Evolutionary conservation across 2,797 vertebrate species (phyloP).

Genomic region (Darevskia mixta): DNA sequence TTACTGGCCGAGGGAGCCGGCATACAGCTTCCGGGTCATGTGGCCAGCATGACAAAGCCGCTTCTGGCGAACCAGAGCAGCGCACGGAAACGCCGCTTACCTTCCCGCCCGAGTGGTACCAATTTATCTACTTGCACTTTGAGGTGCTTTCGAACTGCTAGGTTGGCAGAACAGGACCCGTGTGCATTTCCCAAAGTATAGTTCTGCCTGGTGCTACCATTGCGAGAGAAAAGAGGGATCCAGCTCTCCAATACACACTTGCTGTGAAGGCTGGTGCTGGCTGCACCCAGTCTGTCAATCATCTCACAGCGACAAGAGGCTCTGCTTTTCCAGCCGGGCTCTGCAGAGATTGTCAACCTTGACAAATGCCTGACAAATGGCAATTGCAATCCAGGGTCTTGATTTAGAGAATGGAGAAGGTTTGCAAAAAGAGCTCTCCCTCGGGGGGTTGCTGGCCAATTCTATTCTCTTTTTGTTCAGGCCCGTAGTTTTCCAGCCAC

Average conservation of each 20-base stretch:
- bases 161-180: no score
- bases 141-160: no score
- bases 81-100: no score
- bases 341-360: conserved; percentile 71
- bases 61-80: no score
- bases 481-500: conserved; percentile 65
- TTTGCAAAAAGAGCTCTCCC: conserved; percentile 54
- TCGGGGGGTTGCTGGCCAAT: conserved; percentile 61
- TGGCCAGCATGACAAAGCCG: no score
- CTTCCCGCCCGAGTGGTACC: no score
- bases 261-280: accelerated
- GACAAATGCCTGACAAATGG: conserved; percentile 71
- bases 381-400: conserved; percentile 72
- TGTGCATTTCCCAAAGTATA: background rate
- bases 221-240: background rate
- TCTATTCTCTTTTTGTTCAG: conserved; percentile 60
- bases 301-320: conserved; percentile 59
- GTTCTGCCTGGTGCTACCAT: background rate
- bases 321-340: conserved; percentile 65
- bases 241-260: conserved; percentile 50
- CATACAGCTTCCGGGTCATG: no score
- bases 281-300: conserved; percentile 48
- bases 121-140: no score
- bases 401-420: conserved; percentile 70
- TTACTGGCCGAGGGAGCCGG: no score